Evolutionary conservation across 2,797 vertebrate genomes (phyloP).

Genomic region (Peromyscus nudipes): DNA sequence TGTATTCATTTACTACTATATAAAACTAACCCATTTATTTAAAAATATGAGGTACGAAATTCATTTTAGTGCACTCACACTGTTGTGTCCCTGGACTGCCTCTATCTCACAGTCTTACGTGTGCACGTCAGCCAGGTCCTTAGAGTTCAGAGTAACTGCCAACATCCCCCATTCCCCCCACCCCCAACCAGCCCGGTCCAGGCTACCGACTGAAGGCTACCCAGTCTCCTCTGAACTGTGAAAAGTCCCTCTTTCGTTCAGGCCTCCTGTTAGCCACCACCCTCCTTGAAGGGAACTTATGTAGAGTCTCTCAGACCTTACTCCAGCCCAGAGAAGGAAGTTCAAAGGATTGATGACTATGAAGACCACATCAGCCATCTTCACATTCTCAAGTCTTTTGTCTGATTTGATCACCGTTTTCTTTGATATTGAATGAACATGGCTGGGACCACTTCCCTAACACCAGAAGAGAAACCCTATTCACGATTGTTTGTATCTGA

Average conservation of each 20-base stretch:
- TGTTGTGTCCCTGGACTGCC: background rate
- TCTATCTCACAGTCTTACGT: background rate
- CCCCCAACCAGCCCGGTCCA: background rate
- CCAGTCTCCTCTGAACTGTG: background rate
- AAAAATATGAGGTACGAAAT: background rate
- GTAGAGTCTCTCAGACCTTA: background rate
- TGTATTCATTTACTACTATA: background rate
- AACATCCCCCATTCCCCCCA: background rate
- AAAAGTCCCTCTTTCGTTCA: background rate
- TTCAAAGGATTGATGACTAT: background rate
- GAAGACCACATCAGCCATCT: background rate
- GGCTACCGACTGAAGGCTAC: background rate
- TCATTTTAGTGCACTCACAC: background rate
- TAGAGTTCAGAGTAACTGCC: background rate
- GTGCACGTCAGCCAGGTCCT: background rate
- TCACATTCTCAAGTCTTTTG: background rate
- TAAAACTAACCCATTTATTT: slow-evolving; percentile 1
- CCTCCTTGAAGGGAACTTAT: background rate
- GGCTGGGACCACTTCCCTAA: background rate
- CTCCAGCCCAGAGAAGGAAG: background rate
- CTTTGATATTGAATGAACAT: background rate
- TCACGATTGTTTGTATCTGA: background rate
- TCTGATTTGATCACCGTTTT: background rate
- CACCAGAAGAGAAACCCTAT: background rate
- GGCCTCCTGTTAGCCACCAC: too few species aligned